Evolutionary conservation across 2,113 vertebrate genomes (phyloP), one percentile per base, ranked within the genome.

Genomic region (Heterocephalus glaber): DNA sequence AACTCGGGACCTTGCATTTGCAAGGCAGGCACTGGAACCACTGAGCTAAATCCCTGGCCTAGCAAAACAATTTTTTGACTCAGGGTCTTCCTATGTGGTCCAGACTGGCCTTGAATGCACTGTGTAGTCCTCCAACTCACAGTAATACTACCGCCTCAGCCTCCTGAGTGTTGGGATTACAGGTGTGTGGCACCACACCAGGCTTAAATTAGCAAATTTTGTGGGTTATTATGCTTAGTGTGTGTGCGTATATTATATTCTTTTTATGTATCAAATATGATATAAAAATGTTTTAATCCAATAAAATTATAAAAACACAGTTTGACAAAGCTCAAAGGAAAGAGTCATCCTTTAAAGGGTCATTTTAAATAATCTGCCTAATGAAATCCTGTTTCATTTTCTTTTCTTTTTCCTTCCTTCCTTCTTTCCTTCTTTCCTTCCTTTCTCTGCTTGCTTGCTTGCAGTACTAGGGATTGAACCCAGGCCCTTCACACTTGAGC

Each of bases 191-290:
- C 20, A 72, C 70, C 70, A 12, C 38, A 41, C 70, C 20, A 9
- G 76, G 87, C 35, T 84, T 76, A 86, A 66, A 20, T 80, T 90
- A 84, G 47, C 44, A 96, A 86, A 92, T 74, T 82, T 66, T 58
- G 63, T 56, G 10, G 68, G 38, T 38, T 68, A 82, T 66, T 86
- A 65, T 52, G 20, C 22, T 87, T 84, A 76, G 52, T 0, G 35
- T 82, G 80, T 52, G 13, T 56, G 54, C 16, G 54, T 56, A 58
- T 12, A 66, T 56, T 68, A 47, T 61, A 95, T 68, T 79, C 10
- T 49, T 87, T 44, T 63, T 60, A 86, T 77, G 22, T 68, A 79
- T 88, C 85, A 89, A 60, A 33, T 82, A 82, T 65, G 74, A 38
- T 14, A 49, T 41, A 63, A 2, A 68, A 60, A 74, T 72, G 80